These are phyloP conservation scores for Argyresthia goedartella DNA, from an alignment of 2,888 invertebrate species.

Conservation along the genomic window DNA sequence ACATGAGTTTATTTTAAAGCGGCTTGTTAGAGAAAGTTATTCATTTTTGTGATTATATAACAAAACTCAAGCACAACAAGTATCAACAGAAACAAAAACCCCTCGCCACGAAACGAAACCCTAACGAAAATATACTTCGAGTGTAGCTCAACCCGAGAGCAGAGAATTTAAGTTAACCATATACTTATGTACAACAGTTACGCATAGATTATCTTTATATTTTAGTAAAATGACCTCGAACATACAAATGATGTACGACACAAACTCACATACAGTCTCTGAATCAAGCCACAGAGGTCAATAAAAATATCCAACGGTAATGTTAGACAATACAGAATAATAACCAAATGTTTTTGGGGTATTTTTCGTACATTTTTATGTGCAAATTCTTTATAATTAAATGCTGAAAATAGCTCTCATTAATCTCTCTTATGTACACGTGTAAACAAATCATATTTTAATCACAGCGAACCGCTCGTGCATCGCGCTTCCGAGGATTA, in stretches of 20 bases:
- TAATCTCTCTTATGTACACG: slow-evolving; percentile 22
- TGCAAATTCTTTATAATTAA: slow-evolving; percentile 37
- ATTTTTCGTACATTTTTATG: slow-evolving; percentile 19
- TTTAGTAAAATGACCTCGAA: no score
- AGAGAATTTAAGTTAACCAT: no score
- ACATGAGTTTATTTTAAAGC: slow-evolving; percentile 27
- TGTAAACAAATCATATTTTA: slow-evolving; percentile 23
- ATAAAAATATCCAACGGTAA: no score
- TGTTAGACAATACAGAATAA: no score
- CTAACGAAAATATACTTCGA: not conserved
- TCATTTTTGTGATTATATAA: slow-evolving; percentile 56
- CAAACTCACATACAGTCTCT: no score
- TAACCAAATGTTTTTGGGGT: no score
- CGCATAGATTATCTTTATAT: no score
- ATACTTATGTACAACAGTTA: no score
- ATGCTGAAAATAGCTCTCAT: slow-evolving; percentile 28
- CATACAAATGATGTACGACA: no score
- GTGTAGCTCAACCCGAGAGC: no score
- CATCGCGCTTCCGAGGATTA: not conserved
- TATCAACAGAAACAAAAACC: slow-evolving; percentile 54
- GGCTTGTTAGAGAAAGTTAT: slow-evolving; percentile 53
- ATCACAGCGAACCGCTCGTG: slow-evolving; percentile 24
- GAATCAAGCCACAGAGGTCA: no score
- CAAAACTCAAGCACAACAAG: slow-evolving; percentile 58
- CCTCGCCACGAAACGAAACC: not conserved